A percentile compares a stretch with the other conserved stretches of the same genome.
These are phyloP conservation scores for Apis mellifera DNA, from an alignment of 1,140 invertebrate species.

Conservation along the genomic window Amel_HAv3.1 CM009931.2:2783501-2784000, in stretches of 20 bases:
- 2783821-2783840: background rate
- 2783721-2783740: background rate
- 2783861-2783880: slow-evolving; percentile 55
- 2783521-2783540: background rate
- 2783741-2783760: background rate
- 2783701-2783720: background rate
- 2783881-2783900: slow-evolving; percentile 53
- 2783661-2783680: no score
- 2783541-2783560: background rate
- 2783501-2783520: background rate
- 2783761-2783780: slow-evolving; percentile 18
- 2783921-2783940: slow-evolving; percentile 42
- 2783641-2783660: no score
- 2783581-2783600: background rate
- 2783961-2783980: slow-evolving; percentile 69
- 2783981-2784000: slow-evolving; percentile 82
- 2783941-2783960: slow-evolving; percentile 50
- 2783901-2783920: slow-evolving; percentile 46
- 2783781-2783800: slow-evolving; percentile 37
- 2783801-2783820: background rate
- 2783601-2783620: background rate
- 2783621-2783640: background rate
- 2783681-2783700: no score
- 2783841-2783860: slow-evolving; percentile 35
- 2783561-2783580: background rate